Percentiles rank a stretch among this genome's conserved stretches.
These are phyloP conservation scores for Cydia pomonella DNA, from an alignment of 1,140 invertebrate genomes.

Conservation along the genomic window DNA sequence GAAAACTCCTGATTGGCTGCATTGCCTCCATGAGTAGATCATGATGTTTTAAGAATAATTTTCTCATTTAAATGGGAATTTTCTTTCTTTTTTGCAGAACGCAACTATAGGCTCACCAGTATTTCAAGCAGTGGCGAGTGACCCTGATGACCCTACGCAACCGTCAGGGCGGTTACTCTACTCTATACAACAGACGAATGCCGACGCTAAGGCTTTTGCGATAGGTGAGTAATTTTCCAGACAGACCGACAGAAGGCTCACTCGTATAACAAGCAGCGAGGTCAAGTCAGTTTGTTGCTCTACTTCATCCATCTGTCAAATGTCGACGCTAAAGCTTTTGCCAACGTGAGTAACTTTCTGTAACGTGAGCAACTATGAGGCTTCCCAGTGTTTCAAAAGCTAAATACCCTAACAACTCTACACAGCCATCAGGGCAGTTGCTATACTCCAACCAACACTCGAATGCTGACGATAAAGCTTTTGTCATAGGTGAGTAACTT, in stretches of 20 bases:
- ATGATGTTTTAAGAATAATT: no score
- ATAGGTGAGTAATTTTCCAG: conserved; percentile 79
- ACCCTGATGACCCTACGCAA: conserved; percentile 88
- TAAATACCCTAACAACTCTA: no score
- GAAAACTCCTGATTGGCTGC: no score
- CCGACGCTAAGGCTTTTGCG: conserved; percentile 84
- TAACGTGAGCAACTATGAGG: no score
- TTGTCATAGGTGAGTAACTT: conserved; percentile 86
- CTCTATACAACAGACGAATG: conserved; percentile 86
- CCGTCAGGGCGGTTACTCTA: conserved; percentile 88
- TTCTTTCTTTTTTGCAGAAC: conserved; percentile 78
- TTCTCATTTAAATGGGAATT: no score
- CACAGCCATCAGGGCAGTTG: no score
- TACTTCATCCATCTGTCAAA: neutral
- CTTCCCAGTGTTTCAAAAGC: no score
- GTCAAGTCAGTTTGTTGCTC: no score
- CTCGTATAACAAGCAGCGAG: no score
- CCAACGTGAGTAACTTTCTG: conserved; percentile 87
- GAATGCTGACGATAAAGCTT: neutral
- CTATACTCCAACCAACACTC: neutral
- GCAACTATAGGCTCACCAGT: conserved; percentile 87
- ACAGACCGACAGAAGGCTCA: neutral
- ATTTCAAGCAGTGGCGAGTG: conserved; percentile 88
- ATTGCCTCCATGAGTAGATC: no score
- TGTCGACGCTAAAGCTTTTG: neutral